Evolutionary conservation across 2,888 invertebrate genomes (phyloP), one percentile per base, ranked within the genome.

Genomic region (Cyclophora albipunctata): DNA sequence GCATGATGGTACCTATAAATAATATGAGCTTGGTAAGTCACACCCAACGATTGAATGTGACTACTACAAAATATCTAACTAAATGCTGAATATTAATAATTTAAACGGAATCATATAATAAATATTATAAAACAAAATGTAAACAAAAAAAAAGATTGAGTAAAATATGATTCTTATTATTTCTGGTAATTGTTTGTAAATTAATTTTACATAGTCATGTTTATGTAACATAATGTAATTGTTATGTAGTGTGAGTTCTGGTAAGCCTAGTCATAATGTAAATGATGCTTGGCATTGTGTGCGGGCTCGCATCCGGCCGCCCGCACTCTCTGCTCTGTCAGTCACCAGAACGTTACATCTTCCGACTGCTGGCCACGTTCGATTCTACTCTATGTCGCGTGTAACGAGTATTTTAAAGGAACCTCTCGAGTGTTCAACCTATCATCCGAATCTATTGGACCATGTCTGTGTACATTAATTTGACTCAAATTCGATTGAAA

Each of bases 191-290:
- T 42, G 42, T 42, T 43, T 55, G 50, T 49, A 54, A 50, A 35
- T 34, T 35, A 7, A 20, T 20, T 53, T 42, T 45, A 48, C 46
- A 50, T 50, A 46, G 46, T 46, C 50, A 45, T 48, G 40, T 7
- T 20, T 50, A 46, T 48, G 49, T 55, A 52, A 50, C 40, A 49
- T 51, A 34, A 49, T 51, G 47, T 47, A 44, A 43, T 40, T 49
- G 37, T 54, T 48, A 50, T 50, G 35, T 48, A 51, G 47, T 49
- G 47, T 55, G 56, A 55, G 56, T 57, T 54, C 48, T 50, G 55
- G 56, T 51, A 52, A 50, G 45, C 56, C 58, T 60, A 60, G 60
- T 60, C 60, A 54, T 53, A 51, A 54, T 52, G 47, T 57, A 51
- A 53, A 58, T 44, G 42, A 45, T 50, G 45, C 46, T 47, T 52